Percentiles rank a stretch among this genome's conserved stretches.
These are phyloP conservation scores for Epirrhoe tristata DNA, from an alignment of 2,888 invertebrate genomes.

Conservation along the genomic window DNA sequence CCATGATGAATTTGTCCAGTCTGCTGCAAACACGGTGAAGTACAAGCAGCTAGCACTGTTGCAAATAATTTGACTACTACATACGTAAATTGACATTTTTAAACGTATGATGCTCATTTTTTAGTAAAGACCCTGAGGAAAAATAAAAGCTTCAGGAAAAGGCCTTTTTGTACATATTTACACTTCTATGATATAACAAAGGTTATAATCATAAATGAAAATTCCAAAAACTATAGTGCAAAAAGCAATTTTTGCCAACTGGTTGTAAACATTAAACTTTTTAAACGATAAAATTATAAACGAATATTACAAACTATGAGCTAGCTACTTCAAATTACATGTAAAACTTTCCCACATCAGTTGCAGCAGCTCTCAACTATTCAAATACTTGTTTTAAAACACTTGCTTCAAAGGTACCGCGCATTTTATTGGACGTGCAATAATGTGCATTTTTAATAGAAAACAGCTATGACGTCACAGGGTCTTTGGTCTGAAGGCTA, in stretches of 20 bases:
- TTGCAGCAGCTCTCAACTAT: conserved; percentile 38
- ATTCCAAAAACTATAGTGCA: no score
- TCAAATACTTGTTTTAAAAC: conserved; percentile 43
- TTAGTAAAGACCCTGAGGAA: no score
- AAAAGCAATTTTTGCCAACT: no score
- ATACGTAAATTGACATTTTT: no score
- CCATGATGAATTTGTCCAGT: no score
- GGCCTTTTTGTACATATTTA: no score
- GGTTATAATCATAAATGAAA: no score
- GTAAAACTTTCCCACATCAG: conserved; percentile 37
- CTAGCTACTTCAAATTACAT: conserved; percentile 35
- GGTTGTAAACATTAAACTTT: background rate
- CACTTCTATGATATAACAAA: no score
- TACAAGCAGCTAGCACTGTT: background rate
- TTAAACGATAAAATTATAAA: background rate
- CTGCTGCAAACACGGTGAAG: background rate
- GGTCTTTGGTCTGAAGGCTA: conserved; percentile 52
- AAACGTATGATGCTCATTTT: no score
- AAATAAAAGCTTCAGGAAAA: no score
- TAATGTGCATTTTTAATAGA: conserved; percentile 51
- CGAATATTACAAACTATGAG: conserved; percentile 23
- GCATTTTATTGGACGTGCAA: conserved; percentile 37
- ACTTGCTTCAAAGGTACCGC: conserved; percentile 40
- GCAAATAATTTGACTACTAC: no score
- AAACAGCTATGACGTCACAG: conserved; percentile 46